Percentiles rank a stretch among this genome's conserved stretches.
These are phyloP conservation scores for Hapalemur alaotrensis DNA, from an alignment of 2,797 vertebrate genomes.

Conservation along the genomic window DNA sequence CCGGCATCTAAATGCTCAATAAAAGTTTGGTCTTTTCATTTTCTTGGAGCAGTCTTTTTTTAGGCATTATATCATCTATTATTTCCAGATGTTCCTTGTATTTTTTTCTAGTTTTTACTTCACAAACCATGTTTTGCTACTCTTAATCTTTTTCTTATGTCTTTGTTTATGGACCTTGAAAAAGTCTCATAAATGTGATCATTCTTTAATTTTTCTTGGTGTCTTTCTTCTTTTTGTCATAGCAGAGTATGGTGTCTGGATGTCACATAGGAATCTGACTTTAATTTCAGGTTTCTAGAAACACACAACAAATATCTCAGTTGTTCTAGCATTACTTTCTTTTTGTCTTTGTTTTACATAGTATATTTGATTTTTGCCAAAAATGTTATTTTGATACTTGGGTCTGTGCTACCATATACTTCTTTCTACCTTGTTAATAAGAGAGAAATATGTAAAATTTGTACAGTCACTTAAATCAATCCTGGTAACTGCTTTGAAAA, in stretches of 20 bases:
- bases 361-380: slow-evolving; percentile 1
- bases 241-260: background rate
- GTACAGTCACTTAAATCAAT: background rate
- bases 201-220: background rate
- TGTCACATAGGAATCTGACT: background rate
- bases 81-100: slow-evolving; percentile 61
- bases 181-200: background rate
- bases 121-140: slow-evolving; percentile 13
- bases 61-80: slow-evolving; percentile 34
- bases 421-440: slow-evolving; percentile 25
- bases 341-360: background rate
- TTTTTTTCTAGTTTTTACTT: background rate
- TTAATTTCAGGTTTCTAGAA: slow-evolving; percentile 15
- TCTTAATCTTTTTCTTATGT: slow-evolving; percentile 48
- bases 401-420: background rate
- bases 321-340: background rate
- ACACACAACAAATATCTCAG: background rate
- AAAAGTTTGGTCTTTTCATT: background rate
- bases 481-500: background rate
- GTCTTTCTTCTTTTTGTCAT: background rate
- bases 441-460: background rate
- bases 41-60: background rate
- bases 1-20: background rate
- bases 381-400: background rate
- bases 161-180: background rate